phyloP scores from a whole-genome alignment of 1,140 invertebrate species.

The Drosophila arawakana region DNA sequence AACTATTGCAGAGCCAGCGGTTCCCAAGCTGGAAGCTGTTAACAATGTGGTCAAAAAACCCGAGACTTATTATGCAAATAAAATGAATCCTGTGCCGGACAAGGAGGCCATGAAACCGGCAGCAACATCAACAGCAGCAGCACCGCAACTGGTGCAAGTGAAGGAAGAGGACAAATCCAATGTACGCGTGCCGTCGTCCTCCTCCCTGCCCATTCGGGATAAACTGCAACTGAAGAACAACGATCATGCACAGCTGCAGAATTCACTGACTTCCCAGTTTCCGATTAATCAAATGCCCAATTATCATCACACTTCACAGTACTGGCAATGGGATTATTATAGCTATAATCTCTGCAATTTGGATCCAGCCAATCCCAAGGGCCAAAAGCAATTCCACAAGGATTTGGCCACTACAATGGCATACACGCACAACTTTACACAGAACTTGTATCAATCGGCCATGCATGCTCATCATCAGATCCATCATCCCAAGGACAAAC shows the following conservation, averaged over 20 bases:
- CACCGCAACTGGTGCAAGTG: constrained; percentile 57
- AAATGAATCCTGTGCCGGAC: constrained; percentile 36
- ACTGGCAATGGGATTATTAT: constrained; percentile 88
- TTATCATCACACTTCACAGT: constrained; percentile 87
- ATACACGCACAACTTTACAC: constrained; percentile 78
- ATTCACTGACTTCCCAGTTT: constrained; percentile 85
- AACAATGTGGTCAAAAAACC: constrained; percentile 40
- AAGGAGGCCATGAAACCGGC: constrained; percentile 44
- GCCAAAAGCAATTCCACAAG: constrained; percentile 83
- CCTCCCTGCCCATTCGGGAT: constrained; percentile 53
- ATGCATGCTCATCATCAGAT: constrained; percentile 81
- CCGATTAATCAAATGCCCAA: constrained; percentile 87
- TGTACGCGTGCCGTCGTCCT: constrained; percentile 12
- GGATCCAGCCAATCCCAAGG: constrained; percentile 81
- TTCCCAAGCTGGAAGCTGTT: constrained; percentile 39
- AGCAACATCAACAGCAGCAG: neutral
- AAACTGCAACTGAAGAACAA: constrained; percentile 66
- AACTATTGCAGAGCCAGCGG: constrained; percentile 8
- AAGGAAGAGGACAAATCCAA: constrained; percentile 71
- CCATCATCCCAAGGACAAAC: constrained; percentile 77
- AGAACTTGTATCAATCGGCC: constrained; percentile 78
- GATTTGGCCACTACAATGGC: constrained; percentile 82
- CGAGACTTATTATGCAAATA: constrained; percentile 32
- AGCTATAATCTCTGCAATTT: constrained; percentile 86
- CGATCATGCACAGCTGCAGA: constrained; percentile 72